These are phyloP conservation scores for Chalcosyrphus nemorum DNA, from an alignment of 2,888 invertebrate genomes.

Conservation along the genomic window DNA sequence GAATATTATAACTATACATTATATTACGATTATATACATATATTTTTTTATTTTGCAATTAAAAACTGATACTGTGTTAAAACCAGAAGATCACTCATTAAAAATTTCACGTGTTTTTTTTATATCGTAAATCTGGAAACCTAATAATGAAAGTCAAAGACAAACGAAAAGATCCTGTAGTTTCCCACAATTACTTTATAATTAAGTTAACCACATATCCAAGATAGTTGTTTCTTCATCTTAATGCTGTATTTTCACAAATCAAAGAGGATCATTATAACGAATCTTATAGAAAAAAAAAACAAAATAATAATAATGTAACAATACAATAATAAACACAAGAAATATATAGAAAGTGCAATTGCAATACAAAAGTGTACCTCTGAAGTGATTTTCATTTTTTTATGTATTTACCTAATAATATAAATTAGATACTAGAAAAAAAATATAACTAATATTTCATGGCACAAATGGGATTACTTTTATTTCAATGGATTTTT, in stretches of 20 bases:
- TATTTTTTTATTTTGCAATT: slow-evolving; percentile 48
- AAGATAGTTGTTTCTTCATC: not conserved
- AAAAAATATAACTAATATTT: slow-evolving; percentile 17
- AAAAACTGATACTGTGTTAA: slow-evolving; percentile 53
- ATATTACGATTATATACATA: too few relatives aligned
- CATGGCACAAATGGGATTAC: slow-evolving; percentile 27
- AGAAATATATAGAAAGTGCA: slow-evolving; percentile 60
- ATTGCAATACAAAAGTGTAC: slow-evolving; percentile 62
- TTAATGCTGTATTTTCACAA: slow-evolving; percentile 56
- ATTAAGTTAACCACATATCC: slow-evolving; percentile 17
- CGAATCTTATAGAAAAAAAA: slow-evolving; percentile 18
- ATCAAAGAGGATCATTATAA: slow-evolving; percentile 30
- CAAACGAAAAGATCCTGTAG: slow-evolving; percentile 3
- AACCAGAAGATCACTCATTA: slow-evolving; percentile 36
- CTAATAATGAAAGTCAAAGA: not conserved
- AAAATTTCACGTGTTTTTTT: slow-evolving; percentile 46
- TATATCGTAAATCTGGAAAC: slow-evolving; percentile 47
- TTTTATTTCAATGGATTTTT: slow-evolving; percentile 1
- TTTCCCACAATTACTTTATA: slow-evolving; percentile 19
- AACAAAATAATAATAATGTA: slow-evolving; percentile 11
- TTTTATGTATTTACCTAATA: slow-evolving; percentile 1
- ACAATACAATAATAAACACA: slow-evolving; percentile 42
- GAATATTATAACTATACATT: slow-evolving; percentile 45
- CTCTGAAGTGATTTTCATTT: slow-evolving; percentile 42
- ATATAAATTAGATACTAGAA: slow-evolving; percentile 7